These are phyloP conservation scores for Caloenas nicobarica DNA, from an alignment of 2,113 vertebrate species.

Conservation along the genomic window DNA sequence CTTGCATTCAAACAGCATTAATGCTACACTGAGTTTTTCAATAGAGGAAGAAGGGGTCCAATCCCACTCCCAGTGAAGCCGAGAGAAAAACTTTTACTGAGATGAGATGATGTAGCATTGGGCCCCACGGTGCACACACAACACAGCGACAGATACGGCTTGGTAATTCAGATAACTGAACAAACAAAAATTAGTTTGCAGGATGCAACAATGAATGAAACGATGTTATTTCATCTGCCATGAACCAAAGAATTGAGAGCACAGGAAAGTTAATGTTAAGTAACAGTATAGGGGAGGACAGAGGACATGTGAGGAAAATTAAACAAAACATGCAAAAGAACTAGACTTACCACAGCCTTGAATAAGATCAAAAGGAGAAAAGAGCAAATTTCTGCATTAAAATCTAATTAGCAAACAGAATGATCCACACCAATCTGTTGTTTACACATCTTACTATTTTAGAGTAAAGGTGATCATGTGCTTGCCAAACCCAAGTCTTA, in stretches of 20 bases:
- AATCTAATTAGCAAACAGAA: constrained; percentile 64
- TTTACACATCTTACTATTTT: not conserved
- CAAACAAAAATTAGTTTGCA: constrained; percentile 68
- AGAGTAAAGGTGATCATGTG: not conserved
- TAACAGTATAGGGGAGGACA: constrained; percentile 51
- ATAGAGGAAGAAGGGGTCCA: not conserved
- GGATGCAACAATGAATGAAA: constrained; percentile 51
- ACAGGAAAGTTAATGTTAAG: constrained; percentile 66
- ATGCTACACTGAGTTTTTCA: not conserved
- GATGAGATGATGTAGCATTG: not conserved
- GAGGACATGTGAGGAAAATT: constrained; percentile 66
- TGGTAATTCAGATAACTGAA: constrained; percentile 46
- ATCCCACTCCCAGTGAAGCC: constrained; percentile 7
- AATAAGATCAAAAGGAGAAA: constrained; percentile 86
- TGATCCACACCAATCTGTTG: constrained; percentile 51
- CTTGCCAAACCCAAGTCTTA: not conserved
- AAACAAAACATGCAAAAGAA: constrained; percentile 78
- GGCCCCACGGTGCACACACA: not conserved
- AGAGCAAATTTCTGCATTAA: constrained; percentile 89
- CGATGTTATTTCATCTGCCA: constrained; percentile 41
- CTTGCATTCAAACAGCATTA: constrained; percentile 56
- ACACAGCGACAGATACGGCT: constrained; percentile 29
- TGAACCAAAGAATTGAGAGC: not conserved
- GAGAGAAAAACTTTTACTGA: constrained; percentile 4
- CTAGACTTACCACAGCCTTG: constrained; percentile 98